These are phyloP conservation scores for Bombus huntii DNA, from an alignment of 1,140 invertebrate genomes.

Conservation along the genomic window DNA sequence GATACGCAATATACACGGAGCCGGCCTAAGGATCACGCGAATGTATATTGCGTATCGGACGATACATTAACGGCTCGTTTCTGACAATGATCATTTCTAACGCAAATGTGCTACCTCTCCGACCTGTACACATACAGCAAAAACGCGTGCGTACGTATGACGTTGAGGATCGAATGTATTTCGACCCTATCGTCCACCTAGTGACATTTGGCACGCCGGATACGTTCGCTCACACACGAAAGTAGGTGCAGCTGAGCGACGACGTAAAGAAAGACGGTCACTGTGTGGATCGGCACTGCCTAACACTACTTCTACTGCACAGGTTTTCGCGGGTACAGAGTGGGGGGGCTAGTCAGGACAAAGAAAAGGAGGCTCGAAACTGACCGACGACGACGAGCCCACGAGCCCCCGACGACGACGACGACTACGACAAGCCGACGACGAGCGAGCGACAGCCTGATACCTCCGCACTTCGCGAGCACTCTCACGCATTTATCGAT, in stretches of 20 bases:
- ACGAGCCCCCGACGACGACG: conserved; percentile 45
- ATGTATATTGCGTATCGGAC: conserved; percentile 26
- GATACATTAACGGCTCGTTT: conserved; percentile 5
- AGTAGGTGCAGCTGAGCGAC: conserved; percentile 50
- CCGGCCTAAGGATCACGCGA: conserved; percentile 11
- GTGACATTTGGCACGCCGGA: conserved; percentile 65
- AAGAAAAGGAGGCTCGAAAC: conserved; percentile 53
- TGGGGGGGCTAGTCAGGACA: conserved; percentile 44
- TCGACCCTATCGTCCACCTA: conserved; percentile 59
- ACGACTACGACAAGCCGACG: conserved; percentile 64
- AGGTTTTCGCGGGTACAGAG: conserved; percentile 55
- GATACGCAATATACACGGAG: conserved; percentile 19
- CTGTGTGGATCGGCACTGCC: conserved; percentile 60
- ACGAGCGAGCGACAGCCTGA: conserved; percentile 72
- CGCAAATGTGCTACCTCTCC: not conserved
- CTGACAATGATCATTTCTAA: conserved; percentile 1
- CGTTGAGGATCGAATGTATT: conserved; percentile 43
- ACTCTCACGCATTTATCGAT: conserved; percentile 82
- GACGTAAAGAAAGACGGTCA: conserved; percentile 55
- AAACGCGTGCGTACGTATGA: conserved; percentile 32
- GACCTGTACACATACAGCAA: conserved; percentile 12
- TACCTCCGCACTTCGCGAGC: conserved; percentile 77
- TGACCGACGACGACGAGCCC: conserved; percentile 57
- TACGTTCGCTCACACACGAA: conserved; percentile 54
- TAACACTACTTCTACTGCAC: conserved; percentile 48